Evolutionary conservation across 1,140 invertebrate species (phyloP).

Genomic region (Leucophenga varia): DNA sequence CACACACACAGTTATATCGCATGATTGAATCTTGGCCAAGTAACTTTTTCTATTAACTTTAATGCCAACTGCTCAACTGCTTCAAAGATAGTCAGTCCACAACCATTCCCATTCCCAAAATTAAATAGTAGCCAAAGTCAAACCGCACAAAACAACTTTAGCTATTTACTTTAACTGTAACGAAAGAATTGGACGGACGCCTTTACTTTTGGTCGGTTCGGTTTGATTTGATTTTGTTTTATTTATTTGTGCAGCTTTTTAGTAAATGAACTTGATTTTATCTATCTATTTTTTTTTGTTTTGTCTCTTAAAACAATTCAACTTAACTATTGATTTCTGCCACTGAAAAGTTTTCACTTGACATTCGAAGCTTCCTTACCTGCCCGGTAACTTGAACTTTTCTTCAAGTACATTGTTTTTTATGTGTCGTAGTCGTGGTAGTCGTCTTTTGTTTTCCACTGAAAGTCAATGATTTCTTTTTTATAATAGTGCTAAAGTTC

Average conservation of each 20-base stretch:
- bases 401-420: constrained; percentile 26
- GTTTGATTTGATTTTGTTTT: constrained; percentile 22
- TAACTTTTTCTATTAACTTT: constrained; percentile 54
- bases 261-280: constrained; percentile 52
- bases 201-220: constrained; percentile 12
- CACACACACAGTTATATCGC: constrained; percentile 31
- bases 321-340: not conserved
- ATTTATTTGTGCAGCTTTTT: constrained; percentile 3
- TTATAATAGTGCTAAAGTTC: no score
- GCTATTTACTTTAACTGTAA: constrained; percentile 19
- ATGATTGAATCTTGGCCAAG: constrained; percentile 54
- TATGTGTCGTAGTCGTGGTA: no score
- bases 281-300: constrained; percentile 36
- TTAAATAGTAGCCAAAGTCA: no score
- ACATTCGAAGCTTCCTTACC: constrained; percentile 4
- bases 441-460: no score
- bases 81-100: constrained; percentile 6
- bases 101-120: no score
- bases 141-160: constrained; percentile 18
- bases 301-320: not conserved
- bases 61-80: constrained; percentile 31
- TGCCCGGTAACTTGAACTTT: constrained; percentile 18
- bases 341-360: constrained; percentile 31
- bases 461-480: no score
- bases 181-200: constrained; percentile 10